Conservation (phyloP, 1,140 invertebrate genomes). For the Achatina immaculata region DNA sequence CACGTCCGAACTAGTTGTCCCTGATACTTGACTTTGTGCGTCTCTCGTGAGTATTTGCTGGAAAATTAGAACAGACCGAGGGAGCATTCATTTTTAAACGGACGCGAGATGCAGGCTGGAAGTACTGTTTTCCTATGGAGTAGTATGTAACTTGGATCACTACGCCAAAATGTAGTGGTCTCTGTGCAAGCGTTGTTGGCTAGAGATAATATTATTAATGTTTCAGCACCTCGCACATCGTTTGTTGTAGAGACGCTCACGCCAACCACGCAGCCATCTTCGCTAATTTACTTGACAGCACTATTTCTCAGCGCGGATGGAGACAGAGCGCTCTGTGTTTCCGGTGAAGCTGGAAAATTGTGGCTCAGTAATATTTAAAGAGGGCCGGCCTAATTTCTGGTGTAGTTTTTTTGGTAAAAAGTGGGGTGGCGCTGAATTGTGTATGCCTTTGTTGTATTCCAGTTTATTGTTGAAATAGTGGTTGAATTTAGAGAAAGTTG, state of each 20-base stretch:
- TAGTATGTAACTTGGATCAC: too few relatives aligned
- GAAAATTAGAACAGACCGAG: not conserved
- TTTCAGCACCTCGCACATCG: not conserved
- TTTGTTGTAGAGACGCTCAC: not conserved
- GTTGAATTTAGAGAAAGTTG: too few relatives aligned
- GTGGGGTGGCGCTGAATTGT: too few relatives aligned
- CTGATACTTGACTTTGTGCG: not conserved
- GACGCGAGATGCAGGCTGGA: too few relatives aligned
- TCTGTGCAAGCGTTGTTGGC: not conserved
- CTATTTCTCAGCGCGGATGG: not conserved
- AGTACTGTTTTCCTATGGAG: too few relatives aligned
- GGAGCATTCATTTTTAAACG: conserved; percentile 14
- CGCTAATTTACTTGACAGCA: not conserved
- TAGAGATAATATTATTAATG: not conserved
- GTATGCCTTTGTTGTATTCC: too few relatives aligned
- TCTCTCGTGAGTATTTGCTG: conserved; percentile 2
- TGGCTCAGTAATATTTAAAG: not conserved
- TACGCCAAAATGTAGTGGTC: not conserved
- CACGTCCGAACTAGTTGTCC: not conserved
- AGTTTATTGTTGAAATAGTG: too few relatives aligned
- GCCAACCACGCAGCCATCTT: not conserved
- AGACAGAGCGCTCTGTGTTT: not conserved
- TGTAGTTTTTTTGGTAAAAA: too few relatives aligned
- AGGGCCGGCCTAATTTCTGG: too few relatives aligned
- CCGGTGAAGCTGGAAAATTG: not conserved